Conservation (phyloP, 92 coral and sea anemone species). For the Zoanthus sansibaricus region DNA sequence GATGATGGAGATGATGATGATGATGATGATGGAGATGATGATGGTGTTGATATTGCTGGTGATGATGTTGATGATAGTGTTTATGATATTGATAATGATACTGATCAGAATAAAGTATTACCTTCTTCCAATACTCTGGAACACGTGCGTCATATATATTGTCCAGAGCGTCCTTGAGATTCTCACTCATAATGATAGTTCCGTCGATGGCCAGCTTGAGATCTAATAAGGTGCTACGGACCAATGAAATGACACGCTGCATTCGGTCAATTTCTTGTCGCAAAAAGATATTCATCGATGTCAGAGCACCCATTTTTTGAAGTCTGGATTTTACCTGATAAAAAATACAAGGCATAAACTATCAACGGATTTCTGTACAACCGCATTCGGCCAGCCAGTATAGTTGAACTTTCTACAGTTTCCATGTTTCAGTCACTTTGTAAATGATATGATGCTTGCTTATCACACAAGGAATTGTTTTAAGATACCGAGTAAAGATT, state of each 20-base stretch:
- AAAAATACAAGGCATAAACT: not conserved
- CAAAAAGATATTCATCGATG: constrained; percentile 97
- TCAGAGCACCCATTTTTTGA: constrained; percentile 98
- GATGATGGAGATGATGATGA: not conserved
- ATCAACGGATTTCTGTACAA: not conserved
- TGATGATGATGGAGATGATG: not conserved
- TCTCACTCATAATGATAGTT: constrained; percentile 98
- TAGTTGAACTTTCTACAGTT: too few relatives aligned
- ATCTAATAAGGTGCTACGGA: constrained; percentile 86
- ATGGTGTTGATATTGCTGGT: not conserved
- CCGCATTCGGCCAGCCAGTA: not conserved
- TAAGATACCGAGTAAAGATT: too few relatives aligned
- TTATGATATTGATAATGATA: not conserved
- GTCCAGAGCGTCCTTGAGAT: constrained; percentile 97
- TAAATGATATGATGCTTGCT: too few relatives aligned
- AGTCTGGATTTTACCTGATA: constrained; percentile 89
- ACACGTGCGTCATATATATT: constrained; percentile 98
- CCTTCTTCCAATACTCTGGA: constrained; percentile 97
- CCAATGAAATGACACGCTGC: constrained; percentile 94
- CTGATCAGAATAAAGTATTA: constrained; percentile 21
- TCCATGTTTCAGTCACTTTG: too few relatives aligned
- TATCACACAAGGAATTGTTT: too few relatives aligned
- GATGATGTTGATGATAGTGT: not conserved
- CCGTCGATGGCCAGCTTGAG: constrained; percentile 98
- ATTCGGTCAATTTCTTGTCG: constrained; percentile 99